Evolutionary conservation across 2,113 vertebrate species (phyloP).

Genomic region (Chloropsis cyanopogon): DNA sequence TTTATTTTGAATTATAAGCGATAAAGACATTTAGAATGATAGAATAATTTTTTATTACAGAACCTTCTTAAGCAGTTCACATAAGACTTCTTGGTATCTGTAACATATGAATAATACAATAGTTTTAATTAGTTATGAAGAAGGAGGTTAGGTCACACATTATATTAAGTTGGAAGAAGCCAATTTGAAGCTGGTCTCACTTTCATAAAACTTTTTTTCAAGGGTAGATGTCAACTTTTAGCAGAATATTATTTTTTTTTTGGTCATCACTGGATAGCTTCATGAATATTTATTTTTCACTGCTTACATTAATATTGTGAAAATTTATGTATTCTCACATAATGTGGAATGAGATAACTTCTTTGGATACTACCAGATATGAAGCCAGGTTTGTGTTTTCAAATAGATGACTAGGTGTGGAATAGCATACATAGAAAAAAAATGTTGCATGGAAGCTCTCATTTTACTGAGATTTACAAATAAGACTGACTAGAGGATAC

Average conservation of each 20-base stretch:
- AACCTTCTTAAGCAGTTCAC: not conserved
- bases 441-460: not conserved
- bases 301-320: not conserved
- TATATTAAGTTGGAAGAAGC: slow-evolving; percentile 5
- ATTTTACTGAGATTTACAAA: not conserved
- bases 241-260: not conserved
- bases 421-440: not conserved
- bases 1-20: not conserved
- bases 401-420: not conserved
- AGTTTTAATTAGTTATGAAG: slow-evolving; percentile 39
- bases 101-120: not conserved
- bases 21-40: not conserved
- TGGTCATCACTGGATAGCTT: not conserved
- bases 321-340: not conserved
- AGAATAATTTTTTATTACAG: not conserved
- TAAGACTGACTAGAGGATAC: not conserved
- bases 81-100: not conserved
- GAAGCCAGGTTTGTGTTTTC: not conserved
- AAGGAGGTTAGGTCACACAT: not conserved
- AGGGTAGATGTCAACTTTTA: not conserved
- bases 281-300: slow-evolving; percentile 19
- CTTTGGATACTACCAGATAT: not conserved
- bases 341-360: not conserved
- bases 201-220: slow-evolving; percentile 6
- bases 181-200: not conserved